Evolutionary conservation across 2,888 invertebrate genomes (phyloP), one percentile per base, ranked within the genome.

Genomic region (Athripsodes cinereus): DNA sequence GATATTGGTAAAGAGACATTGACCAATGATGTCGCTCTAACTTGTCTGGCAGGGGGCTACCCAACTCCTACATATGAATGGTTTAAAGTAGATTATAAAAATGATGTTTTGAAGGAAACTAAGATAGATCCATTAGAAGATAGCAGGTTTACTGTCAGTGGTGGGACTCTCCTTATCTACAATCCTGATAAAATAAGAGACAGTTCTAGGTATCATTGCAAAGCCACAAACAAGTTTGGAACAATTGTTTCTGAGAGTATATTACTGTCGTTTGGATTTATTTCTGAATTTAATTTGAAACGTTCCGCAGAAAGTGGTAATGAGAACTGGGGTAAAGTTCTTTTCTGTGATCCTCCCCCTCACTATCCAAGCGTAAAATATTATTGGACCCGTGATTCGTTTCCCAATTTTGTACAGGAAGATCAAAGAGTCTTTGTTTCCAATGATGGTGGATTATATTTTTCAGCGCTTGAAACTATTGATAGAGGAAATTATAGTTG

Each of bases 401-500:
- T 95, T 66, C 90, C 91, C 0, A 94, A 94, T 72, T 90, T 96
- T 66, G 94, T 97, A 1, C 92, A 96, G 70, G 93, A 96, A 72
- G 93, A 95, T 71, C 85, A 87, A 68, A 80, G 96, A 64, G 91
- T 95, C 0, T 96, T 97, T 78, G 94, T 96, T 0, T 96, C 96
- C 0, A 81, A 87, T 68, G 96, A 96, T 76, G 96, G 96, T 47
- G 90, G 95, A 13, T 80, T 97, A 16, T 97, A 97, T 69, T 96
- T 97, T 70, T 94, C 96, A 19, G 90, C 93, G 6, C 81, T 97
- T 66, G 96, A 96, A 74, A 85, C 86, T 22, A 92, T 94, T 55
- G 96, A 96, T 73, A 80, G 86, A 64, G 95, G 93, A 13, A 90
- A 87, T 67, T 96, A 96, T 73, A 92, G 92, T 65, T 96, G 96